These are phyloP conservation scores for Henricia sp. DNA, from an alignment of 53 echinoderm and acorn worm species.

Conservation along the genomic window DNA sequence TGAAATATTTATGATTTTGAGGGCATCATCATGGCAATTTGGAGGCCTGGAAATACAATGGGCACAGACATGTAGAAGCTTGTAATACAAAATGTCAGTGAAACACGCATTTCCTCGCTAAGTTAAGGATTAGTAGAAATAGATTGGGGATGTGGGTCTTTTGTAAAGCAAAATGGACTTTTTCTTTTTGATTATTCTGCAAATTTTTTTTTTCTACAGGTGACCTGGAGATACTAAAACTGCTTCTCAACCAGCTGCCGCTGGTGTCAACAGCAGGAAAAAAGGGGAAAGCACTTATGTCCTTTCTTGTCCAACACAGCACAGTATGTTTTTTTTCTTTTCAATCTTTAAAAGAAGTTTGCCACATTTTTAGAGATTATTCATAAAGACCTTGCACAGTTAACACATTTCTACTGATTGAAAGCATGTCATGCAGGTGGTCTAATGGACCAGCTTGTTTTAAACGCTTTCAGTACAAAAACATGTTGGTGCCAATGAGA, in stretches of 20 bases:
- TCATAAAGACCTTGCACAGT: too few relatives aligned
- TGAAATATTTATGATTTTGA: too few relatives aligned
- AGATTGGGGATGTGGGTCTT: background rate
- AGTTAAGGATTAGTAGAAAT: background rate
- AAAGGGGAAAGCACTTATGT: background rate
- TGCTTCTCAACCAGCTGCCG: background rate
- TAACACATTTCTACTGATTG: too few relatives aligned
- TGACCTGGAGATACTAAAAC: slow-evolving; percentile 8
- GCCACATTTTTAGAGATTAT: too few relatives aligned
- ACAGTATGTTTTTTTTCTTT: background rate
- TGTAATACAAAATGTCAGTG: background rate
- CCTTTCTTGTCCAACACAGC: slow-evolving; percentile 12
- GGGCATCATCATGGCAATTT: too few relatives aligned
- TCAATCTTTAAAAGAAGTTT: too few relatives aligned
- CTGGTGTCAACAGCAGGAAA: background rate
- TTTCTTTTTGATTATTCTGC: background rate
- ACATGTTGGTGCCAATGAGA: too few relatives aligned
- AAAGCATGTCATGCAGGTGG: background rate
- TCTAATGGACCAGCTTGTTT: background rate
- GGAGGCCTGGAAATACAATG: too few relatives aligned
- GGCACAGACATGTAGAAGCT: background rate
- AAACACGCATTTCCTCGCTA: background rate
- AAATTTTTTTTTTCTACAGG: background rate
- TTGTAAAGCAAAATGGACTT: background rate
- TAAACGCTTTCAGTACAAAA: too few relatives aligned